Conservation (phyloP, 2,797 vertebrate species). For the Catharus ustulatus region DNA sequence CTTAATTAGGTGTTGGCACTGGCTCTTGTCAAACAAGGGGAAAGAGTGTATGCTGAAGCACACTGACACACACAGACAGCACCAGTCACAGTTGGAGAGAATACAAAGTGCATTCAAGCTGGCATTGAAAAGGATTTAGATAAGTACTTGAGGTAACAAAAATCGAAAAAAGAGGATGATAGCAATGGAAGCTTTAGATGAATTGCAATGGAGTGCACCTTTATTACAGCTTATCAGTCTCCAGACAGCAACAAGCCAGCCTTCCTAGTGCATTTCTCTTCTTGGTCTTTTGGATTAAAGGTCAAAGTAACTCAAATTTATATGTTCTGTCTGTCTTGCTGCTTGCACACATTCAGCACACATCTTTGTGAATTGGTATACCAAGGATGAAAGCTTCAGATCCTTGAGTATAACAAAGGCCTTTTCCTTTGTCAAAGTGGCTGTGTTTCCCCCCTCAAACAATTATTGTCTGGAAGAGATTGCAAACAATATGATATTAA, state of each 20-base stretch:
- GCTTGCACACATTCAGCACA: conserved; percentile 27
- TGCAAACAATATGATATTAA: conserved; percentile 64
- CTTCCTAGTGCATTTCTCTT: conserved; percentile 70
- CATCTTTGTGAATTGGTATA: conserved; percentile 26
- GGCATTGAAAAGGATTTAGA: conserved; percentile 82
- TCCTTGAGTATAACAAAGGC: conserved; percentile 42
- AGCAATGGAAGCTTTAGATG: conserved; percentile 77
- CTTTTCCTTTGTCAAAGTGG: conserved; percentile 43
- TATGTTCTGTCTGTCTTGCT: conserved; percentile 58
- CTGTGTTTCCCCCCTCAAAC: conserved; percentile 37
- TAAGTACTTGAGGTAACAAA: conserved; percentile 81
- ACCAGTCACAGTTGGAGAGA: conserved; percentile 73
- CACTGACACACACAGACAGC: conserved; percentile 71
- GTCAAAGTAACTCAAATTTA: conserved; percentile 79
- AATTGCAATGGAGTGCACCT: conserved; percentile 75
- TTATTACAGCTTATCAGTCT: conserved; percentile 82
- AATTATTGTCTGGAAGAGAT: conserved; percentile 55
- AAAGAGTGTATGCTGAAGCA: conserved; percentile 59
- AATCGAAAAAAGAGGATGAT: conserved; percentile 75
- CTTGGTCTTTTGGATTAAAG: conserved; percentile 76
- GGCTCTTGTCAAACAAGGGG: conserved; percentile 77
- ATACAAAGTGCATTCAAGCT: conserved; percentile 78
- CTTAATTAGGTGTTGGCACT: conserved; percentile 82
- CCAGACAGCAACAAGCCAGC: conserved; percentile 77
- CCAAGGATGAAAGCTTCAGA: conserved; percentile 32